Conservation (phyloP, 1,140 invertebrate species). For the Cecropterus lyciades region DNA sequence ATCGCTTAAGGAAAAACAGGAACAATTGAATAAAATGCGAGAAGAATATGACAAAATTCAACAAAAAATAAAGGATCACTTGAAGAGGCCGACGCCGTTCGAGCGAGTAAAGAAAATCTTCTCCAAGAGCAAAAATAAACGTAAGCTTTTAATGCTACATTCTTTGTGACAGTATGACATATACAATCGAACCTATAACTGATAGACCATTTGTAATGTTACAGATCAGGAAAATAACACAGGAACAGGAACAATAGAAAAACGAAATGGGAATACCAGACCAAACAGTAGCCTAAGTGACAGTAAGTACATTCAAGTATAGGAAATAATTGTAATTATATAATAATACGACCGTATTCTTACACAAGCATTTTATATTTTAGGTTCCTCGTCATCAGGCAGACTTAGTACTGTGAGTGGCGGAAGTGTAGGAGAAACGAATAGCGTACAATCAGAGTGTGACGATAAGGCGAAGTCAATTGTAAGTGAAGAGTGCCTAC, state of each 20-base stretch:
- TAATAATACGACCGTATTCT: too few species aligned
- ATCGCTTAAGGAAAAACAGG: conserved; percentile 93
- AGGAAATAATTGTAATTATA: too few species aligned
- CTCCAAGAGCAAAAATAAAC: conserved; percentile 82
- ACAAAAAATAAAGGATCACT: conserved; percentile 88
- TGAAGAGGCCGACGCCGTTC: conserved; percentile 91
- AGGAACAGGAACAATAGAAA: conserved; percentile 71
- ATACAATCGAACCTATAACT: too few species aligned
- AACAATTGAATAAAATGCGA: conserved; percentile 91
- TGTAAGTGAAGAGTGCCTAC: conserved; percentile 61
- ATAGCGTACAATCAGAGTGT: conserved; percentile 92
- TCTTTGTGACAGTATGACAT: too few species aligned
- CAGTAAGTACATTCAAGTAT: conserved; percentile 55
- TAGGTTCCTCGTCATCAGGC: conserved; percentile 92
- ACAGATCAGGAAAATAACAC: conserved; percentile 66
- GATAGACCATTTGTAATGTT: conserved; percentile 28
- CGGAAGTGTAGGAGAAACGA: conserved; percentile 91
- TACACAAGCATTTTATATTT: conserved; percentile 19
- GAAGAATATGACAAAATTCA: conserved; percentile 93
- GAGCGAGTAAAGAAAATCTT: conserved; percentile 92
- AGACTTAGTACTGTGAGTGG: conserved; percentile 91
- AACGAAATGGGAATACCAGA: conserved; percentile 73
- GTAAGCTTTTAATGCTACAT: conserved; percentile 47
- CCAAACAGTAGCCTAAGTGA: conserved; percentile 79
- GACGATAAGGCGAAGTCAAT: conserved; percentile 89